These are phyloP conservation scores for Triplophysa bombifrons DNA, from an alignment of 2,797 vertebrate species.

Conservation along the genomic window DNA sequence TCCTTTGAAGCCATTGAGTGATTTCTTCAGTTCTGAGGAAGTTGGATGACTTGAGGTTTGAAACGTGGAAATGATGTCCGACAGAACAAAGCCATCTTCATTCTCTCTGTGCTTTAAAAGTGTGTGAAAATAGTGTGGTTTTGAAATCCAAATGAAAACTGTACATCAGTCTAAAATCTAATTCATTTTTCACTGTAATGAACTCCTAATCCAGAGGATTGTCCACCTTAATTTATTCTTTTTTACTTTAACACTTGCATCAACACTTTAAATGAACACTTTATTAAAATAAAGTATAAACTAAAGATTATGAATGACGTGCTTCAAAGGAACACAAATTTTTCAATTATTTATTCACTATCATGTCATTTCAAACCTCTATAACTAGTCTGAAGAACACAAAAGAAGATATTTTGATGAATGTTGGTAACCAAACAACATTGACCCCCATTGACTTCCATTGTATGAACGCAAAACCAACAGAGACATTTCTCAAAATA, in stretches of 20 bases:
- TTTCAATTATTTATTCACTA: too few relatives aligned
- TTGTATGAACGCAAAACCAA: too few relatives aligned
- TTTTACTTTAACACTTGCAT: slow-evolving; percentile 18
- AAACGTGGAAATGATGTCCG: slow-evolving; percentile 43
- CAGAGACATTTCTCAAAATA: too few relatives aligned
- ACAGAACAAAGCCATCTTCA: slow-evolving; percentile 63
- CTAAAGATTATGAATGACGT: too few relatives aligned
- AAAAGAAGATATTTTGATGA: too few relatives aligned
- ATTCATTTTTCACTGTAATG: slow-evolving; percentile 63
- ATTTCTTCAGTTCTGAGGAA: not conserved
- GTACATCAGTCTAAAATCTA: slow-evolving; percentile 50
- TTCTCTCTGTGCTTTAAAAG: slow-evolving; percentile 58
- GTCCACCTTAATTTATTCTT: slow-evolving; percentile 42
- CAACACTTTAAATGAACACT: too few relatives aligned
- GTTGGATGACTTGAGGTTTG: not conserved
- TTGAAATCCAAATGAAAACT: slow-evolving; percentile 52
- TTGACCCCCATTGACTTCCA: too few relatives aligned
- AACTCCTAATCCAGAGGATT: slow-evolving; percentile 50
- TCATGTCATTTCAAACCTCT: too few relatives aligned
- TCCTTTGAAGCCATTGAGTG: not conserved
- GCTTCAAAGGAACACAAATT: too few relatives aligned
- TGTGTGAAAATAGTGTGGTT: slow-evolving; percentile 60
- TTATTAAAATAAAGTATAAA: too few relatives aligned
- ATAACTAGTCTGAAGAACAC: too few relatives aligned
- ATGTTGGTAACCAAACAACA: too few relatives aligned